Base-by-base conservation (phyloP, 2,797 vertebrate genomes). In the Falco rusticolus region DNA sequence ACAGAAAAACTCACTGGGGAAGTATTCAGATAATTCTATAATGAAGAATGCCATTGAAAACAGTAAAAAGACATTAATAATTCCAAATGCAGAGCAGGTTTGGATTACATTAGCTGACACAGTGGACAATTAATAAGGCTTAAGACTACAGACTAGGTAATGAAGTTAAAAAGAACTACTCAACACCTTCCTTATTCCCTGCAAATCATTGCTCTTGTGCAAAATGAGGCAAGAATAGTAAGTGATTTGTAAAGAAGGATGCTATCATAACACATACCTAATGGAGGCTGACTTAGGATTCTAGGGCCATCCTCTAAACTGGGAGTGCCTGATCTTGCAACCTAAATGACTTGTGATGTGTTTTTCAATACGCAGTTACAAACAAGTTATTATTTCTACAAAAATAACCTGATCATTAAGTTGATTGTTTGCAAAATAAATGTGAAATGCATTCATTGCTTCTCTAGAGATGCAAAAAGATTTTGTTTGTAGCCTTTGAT, bases 391-490 rank as follows among this genome's bases (percentile, higher is more conserved):
- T 7, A 65, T 77, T 92, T 89, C 60, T 65, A 82, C 33, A 87
- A 79, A 93, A 92, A 63, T 34, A 78, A 34, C 15, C 20, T 33
- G 7, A 84, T 82, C 75, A 92, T 59, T 72, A 78, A 66, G 9
- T 61, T 88, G 70, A 86, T 74, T 89, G 56, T 82, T 85, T 70
- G 33, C 37, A 90, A 93, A 91, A 85, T 53, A 94, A 77, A 87
- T 65, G 50, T 50, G 41, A 94, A 92, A 81, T 66, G 17, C 33
- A 82, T 83, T 89, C 88, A 64, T 48, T 82, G 51, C 65, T 92
- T 84, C 89, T 90, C 89, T 72, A 83, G 87, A 91, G 21, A 74
- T 82, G 70, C 66, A 84, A 87, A 87, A 88, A 88, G 25, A 91
- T 91, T 90, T 90, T 8, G n/a, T 91, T 92, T 86, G 56, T 82